Evolutionary conservation across 2,113 vertebrate genomes (phyloP).

Genomic region (Passerina amoena): DNA sequence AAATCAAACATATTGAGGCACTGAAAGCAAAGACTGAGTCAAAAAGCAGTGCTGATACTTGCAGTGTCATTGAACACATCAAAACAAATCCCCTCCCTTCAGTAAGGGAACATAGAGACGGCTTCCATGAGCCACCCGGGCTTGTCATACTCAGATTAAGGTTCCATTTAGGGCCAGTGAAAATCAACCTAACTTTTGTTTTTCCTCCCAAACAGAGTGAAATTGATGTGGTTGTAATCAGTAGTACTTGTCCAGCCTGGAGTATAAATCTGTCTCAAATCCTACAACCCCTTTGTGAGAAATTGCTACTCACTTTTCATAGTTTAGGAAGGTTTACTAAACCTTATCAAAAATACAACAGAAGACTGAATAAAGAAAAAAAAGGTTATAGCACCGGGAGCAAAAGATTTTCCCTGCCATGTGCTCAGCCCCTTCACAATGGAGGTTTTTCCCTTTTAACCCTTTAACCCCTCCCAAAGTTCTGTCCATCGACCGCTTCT

Average conservation of each 20-base stretch:
- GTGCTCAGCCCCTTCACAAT: too few species aligned
- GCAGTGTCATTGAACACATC: neutral
- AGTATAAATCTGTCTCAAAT: neutral
- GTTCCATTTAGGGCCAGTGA: neutral
- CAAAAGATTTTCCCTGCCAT: too few species aligned
- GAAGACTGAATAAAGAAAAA: too few species aligned
- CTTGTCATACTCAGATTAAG: neutral
- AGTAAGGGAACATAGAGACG: neutral
- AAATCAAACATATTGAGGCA: neutral
- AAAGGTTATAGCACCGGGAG: too few species aligned
- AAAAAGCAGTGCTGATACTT: neutral
- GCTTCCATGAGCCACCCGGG: neutral
- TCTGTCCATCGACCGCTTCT: too few species aligned
- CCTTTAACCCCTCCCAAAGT: too few species aligned
- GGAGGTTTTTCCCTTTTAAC: too few species aligned
- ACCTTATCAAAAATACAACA: too few species aligned
- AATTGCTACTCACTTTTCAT: too few species aligned
- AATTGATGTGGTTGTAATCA: neutral
- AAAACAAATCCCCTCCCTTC: neutral
- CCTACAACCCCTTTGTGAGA: too few species aligned
- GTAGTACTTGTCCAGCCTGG: neutral
- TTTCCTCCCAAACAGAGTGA: neutral
- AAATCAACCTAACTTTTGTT: neutral
- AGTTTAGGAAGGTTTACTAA: too few species aligned
- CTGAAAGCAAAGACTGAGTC: neutral